Conservation (phyloP, 2,888 invertebrate species). For the Apodemia duryi region DNA sequence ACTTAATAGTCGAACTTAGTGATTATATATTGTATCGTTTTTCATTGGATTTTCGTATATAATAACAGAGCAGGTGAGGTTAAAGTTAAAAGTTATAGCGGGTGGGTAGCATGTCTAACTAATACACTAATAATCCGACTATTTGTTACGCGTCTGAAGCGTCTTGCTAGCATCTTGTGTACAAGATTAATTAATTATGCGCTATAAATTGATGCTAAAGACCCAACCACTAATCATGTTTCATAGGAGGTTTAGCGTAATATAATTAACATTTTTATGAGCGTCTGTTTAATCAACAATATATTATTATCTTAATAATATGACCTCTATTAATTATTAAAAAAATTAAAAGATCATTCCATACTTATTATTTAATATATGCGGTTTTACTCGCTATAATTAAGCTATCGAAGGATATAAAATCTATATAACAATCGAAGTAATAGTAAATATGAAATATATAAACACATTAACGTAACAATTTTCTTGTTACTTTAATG, state of each 20-base stretch:
- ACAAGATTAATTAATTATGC: constrained; percentile 29
- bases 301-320: neutral
- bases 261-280: constrained; percentile 10
- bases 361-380: too few relatives aligned
- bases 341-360: too few relatives aligned
- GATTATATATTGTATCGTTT: constrained; percentile 1
- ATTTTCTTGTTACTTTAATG: too few relatives aligned
- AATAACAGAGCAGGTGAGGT: constrained; percentile 8
- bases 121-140: constrained; percentile 13
- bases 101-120: constrained; percentile 10
- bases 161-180: neutral
- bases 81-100: constrained; percentile 8
- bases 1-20: neutral
- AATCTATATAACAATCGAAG: too few relatives aligned
- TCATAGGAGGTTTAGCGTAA: neutral
- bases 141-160: constrained; percentile 10
- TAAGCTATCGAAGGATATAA: too few relatives aligned
- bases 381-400: too few relatives aligned
- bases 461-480: too few relatives aligned
- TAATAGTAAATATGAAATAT: too few relatives aligned
- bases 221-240: constrained; percentile 9
- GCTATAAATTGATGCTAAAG: constrained; percentile 13
- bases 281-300: constrained; percentile 1
- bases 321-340: neutral
- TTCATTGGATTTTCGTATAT: neutral